Evolutionary conservation across 2,113 vertebrate genomes (phyloP).

Genomic region (Pterocles burchelli): DNA sequence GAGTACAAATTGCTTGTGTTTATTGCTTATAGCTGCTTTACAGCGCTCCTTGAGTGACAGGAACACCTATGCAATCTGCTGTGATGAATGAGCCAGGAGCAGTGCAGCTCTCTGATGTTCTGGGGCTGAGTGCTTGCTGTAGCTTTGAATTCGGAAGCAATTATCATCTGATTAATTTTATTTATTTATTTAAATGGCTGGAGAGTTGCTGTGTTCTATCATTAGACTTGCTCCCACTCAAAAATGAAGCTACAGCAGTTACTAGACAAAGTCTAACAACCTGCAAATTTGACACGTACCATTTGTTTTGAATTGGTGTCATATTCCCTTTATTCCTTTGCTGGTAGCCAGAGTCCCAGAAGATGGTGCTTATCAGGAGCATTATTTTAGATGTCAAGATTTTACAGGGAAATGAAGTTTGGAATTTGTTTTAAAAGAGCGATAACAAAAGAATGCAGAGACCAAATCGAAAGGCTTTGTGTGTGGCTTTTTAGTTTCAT

Average conservation of each 20-base stretch:
- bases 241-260: conserved; percentile 17
- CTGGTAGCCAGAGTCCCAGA: conserved; percentile 21
- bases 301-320: conserved; percentile 53
- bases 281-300: conserved; percentile 36
- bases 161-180: conserved; percentile 59
- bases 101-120: neutral
- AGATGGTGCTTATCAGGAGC: neutral
- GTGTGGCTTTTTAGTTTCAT: neutral
- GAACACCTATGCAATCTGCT: conserved; percentile 67
- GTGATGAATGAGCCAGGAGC: conserved; percentile 53
- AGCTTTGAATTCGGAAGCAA: conserved; percentile 45
- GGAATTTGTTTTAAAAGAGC: conserved; percentile 30
- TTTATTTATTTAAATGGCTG: conserved; percentile 44
- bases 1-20: conserved; percentile 50
- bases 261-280: conserved; percentile 45
- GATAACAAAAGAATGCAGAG: neutral
- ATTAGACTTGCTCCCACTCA: conserved; percentile 54
- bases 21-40: conserved; percentile 56
- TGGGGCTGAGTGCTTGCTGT: conserved; percentile 34
- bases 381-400: conserved; percentile 39
- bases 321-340: conserved; percentile 3
- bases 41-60: conserved; percentile 27
- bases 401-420: conserved; percentile 26
- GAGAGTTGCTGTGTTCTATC: conserved; percentile 25
- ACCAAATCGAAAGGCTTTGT: neutral